Evolutionary conservation across 2,113 vertebrate genomes (phyloP).

Genomic region (Petromus typicus): DNA sequence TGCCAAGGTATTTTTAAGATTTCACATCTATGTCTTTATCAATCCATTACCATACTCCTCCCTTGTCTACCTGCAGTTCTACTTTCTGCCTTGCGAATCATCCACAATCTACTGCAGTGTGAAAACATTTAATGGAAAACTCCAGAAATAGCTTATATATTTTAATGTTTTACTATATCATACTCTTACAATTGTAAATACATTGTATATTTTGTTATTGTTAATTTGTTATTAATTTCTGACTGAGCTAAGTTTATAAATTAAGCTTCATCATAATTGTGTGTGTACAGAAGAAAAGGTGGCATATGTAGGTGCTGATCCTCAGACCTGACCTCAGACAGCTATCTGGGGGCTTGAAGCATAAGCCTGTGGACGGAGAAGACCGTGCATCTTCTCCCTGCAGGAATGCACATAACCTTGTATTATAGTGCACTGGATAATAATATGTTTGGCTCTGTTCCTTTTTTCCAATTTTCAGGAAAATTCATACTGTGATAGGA

Average conservation of each 20-base stretch:
- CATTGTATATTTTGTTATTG: not conserved
- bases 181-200: not conserved
- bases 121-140: not conserved
- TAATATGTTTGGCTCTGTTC: not conserved
- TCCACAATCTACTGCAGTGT: too few species aligned
- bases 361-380: not conserved
- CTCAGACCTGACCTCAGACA: not conserved
- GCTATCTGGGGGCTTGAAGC: not conserved
- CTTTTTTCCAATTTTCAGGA: not conserved
- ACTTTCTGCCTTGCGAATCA: not conserved
- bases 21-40: not conserved
- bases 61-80: not conserved
- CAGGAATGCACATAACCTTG: not conserved
- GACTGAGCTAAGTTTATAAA: not conserved
- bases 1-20: not conserved
- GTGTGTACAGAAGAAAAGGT: accelerated
- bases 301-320: too few species aligned
- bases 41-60: not conserved
- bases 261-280: too few species aligned
- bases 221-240: too few species aligned
- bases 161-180: not conserved
- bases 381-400: not conserved
- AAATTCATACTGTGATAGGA: not conserved
- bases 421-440: not conserved
- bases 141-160: not conserved